Conservation (phyloP, 2,888 invertebrate genomes). For the Ctenicera cuprea region DNA sequence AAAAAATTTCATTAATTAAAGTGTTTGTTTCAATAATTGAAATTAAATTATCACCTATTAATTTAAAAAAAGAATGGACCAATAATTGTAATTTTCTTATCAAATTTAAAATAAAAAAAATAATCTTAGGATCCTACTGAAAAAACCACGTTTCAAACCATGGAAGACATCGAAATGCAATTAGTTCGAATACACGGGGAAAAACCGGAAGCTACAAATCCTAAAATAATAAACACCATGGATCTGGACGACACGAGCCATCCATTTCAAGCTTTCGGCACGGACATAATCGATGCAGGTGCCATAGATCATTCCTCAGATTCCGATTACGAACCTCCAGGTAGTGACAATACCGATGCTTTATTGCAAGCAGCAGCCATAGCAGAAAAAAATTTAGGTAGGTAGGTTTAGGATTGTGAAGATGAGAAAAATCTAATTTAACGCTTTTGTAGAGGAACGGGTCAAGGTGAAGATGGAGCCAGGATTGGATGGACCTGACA, state of each 20-base stretch:
- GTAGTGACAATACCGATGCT: slow-evolving; percentile 56
- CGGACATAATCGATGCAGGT: slow-evolving; percentile 65
- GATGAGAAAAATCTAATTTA: slow-evolving; percentile 21
- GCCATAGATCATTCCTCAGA: slow-evolving; percentile 68
- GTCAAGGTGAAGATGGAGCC: slow-evolving; percentile 63
- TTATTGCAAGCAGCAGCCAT: slow-evolving; percentile 62
- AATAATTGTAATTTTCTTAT: background rate
- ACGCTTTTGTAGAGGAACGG: slow-evolving; percentile 28
- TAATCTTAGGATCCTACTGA: slow-evolving; percentile 3
- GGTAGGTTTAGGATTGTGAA: background rate
- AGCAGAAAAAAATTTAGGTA: slow-evolving; percentile 62
- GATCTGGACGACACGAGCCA: slow-evolving; percentile 52
- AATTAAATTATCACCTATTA: too few species aligned
- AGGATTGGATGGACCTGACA: slow-evolving; percentile 58
- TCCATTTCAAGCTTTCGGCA: slow-evolving; percentile 57
- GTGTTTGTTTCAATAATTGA: background rate
- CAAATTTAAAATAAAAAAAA: background rate
- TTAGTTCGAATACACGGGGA: slow-evolving; percentile 68
- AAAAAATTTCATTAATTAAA: background rate
- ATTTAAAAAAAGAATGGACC: background rate
- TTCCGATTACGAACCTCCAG: slow-evolving; percentile 66
- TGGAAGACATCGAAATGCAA: slow-evolving; percentile 70
- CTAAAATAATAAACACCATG: slow-evolving; percentile 33
- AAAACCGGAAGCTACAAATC: slow-evolving; percentile 38
- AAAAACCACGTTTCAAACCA: slow-evolving; percentile 58